Evolutionary conservation across 2,888 invertebrate species (phyloP), one percentile per base, ranked within the genome.

Genomic region (Alviniconcha strummeri): DNA sequence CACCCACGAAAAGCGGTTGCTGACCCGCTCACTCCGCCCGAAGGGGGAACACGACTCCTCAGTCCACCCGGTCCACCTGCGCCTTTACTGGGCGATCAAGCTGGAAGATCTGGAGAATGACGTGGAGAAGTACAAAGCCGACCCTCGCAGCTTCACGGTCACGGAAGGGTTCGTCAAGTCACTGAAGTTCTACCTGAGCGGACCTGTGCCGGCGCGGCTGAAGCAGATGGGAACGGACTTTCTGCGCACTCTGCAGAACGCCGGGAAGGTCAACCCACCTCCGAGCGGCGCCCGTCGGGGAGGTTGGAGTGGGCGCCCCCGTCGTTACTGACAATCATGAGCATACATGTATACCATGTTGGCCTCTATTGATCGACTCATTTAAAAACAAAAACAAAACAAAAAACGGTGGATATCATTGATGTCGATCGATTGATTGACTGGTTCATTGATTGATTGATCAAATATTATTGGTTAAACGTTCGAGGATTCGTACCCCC

Each of bases 11-110:
- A 55, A 15, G 76, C 11, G 56, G 56, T 5, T 76, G 4, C 57
- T 78, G n/a, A 9, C 1, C 19, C 57, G 8, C 19, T 3, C 8
- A 5, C 19, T 78, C 13, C 60, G 64, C 9, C 64, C 78, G 36
- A 36, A 69, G 7, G 71, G 80, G 9, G 55, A 19, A 7, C 11
- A 71, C 17, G 80, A 80, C 54, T 8, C 80, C 5, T 15, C 52
- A 8, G 54, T 80, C n/a, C 19, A 52, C 80, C 67, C 69, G 6
- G 80, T 80, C 5, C 5, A 55, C 52, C 55, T 80, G 69, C 69
- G 69, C 5, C 80, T 80, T 15, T 69, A 52, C 80, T 80, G 80
- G 81, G n/a, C 17, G 74, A 56, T 7, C 52, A 71, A 81, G 81
- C 56, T 57, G 72, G 81, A 81, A 6, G 72, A 57, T 15, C 36